phyloP scores from a whole-genome alignment of 2,797 vertebrate genomes.

The Crossoptilon crossoptilon region DNA sequence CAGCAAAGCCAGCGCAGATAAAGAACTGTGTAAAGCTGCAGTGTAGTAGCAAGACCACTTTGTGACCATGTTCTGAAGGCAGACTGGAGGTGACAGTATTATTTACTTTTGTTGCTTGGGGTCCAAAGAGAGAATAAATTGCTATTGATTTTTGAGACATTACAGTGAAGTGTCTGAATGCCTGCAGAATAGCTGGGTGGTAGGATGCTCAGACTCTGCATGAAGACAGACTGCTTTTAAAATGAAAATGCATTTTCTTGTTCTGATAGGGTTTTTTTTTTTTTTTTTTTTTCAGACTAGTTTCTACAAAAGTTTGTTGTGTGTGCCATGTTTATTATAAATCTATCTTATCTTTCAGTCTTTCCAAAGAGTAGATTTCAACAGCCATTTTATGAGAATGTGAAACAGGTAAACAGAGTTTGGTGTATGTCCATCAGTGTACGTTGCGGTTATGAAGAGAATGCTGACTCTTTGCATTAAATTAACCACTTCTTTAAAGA shows the following conservation, averaged over 20 bases:
- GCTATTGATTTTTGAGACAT: constrained; percentile 88
- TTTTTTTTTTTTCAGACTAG: constrained; percentile 3
- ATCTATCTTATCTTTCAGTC: constrained; percentile 4
- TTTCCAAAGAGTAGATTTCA: constrained; percentile 22
- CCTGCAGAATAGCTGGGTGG: constrained; percentile 78
- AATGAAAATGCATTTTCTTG: constrained; percentile 74
- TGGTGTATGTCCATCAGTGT: neutral
- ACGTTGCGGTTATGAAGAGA: neutral
- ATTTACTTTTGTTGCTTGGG: constrained; percentile 88
- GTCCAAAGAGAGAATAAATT: constrained; percentile 90
- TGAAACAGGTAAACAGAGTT: constrained; percentile 29
- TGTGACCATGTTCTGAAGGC: constrained; percentile 79
- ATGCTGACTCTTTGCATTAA: neutral
- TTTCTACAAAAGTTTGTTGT: constrained; percentile 53
- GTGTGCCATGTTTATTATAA: constrained; percentile 24
- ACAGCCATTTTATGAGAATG: neutral
- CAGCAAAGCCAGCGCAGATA: constrained; percentile 58
- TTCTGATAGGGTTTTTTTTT: neutral
- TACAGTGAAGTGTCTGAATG: constrained; percentile 82
- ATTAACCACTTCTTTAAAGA: constrained; percentile 26
- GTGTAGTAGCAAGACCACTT: constrained; percentile 70
- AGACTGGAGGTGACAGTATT: constrained; percentile 85
- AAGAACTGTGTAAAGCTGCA: constrained; percentile 60
- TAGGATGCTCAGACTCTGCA: constrained; percentile 51
- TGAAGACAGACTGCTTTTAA: constrained; percentile 57